phyloP scores from a whole-genome alignment of 2,888 invertebrate genomes.

The Schrankia costaestrigalis region DNA sequence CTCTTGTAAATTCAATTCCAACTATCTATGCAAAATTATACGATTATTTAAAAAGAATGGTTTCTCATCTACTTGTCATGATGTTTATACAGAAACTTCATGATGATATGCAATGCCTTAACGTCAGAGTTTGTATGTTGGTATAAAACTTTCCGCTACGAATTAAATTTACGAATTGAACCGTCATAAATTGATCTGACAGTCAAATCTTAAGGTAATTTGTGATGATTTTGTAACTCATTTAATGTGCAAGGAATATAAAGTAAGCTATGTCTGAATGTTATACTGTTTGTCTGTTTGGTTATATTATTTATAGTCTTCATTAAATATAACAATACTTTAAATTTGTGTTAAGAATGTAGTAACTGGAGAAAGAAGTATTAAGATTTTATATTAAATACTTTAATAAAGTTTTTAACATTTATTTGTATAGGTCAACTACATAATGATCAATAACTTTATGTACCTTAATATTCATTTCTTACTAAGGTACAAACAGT shows the following conservation, averaged over 20 bases:
- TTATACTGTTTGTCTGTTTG: slow-evolving; percentile 7
- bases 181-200: slow-evolving; percentile 73
- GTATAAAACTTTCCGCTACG: slow-evolving; percentile 56
- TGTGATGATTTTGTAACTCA: slow-evolving; percentile 76
- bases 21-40: slow-evolving; percentile 31
- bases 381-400: too few species aligned
- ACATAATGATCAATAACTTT: too few species aligned
- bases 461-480: too few species aligned
- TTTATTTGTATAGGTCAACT: too few species aligned
- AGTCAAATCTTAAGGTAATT: slow-evolving; percentile 79
- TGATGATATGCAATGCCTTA: slow-evolving; percentile 23
- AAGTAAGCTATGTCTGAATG: slow-evolving; percentile 42
- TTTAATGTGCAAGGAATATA: slow-evolving; percentile 80
- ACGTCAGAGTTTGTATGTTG: slow-evolving; percentile 10
- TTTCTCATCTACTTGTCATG: slow-evolving; percentile 19
- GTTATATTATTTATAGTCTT: too few species aligned
- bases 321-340: too few species aligned
- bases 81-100: slow-evolving; percentile 19
- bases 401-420: too few species aligned
- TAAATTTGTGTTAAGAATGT: too few species aligned
- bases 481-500: too few species aligned
- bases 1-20: slow-evolving; percentile 9
- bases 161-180: slow-evolving; percentile 45
- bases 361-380: too few species aligned
- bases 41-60: slow-evolving; percentile 23